These are phyloP conservation scores for Diglossa cyanea DNA, from an alignment of 2,797 vertebrate species.

Conservation along the genomic window DNA sequence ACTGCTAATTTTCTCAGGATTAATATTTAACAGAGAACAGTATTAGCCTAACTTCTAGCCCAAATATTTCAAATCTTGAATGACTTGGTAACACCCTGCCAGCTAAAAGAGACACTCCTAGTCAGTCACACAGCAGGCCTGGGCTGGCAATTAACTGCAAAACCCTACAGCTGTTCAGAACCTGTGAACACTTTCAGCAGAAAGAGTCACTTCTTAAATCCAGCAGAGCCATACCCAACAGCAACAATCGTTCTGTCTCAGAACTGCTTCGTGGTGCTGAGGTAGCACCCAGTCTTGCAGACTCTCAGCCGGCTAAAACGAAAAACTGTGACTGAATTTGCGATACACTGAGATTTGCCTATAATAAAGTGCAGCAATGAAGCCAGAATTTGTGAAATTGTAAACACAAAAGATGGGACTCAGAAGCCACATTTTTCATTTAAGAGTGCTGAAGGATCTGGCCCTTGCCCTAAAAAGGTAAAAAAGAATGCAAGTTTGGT, in stretches of 20 bases:
- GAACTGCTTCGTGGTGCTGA: background rate
- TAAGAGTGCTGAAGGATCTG: background rate
- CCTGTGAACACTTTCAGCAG: background rate
- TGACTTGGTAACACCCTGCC: background rate
- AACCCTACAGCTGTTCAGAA: background rate
- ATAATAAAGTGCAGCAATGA: background rate
- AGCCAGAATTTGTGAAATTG: background rate
- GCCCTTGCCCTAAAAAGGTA: background rate
- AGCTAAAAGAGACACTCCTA: background rate
- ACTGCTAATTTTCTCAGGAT: background rate
- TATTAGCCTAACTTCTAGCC: background rate
- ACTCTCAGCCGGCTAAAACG: background rate
- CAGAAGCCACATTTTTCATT: background rate
- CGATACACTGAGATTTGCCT: background rate
- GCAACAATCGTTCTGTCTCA: background rate
- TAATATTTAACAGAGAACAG: background rate
- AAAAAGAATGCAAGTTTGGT: background rate
- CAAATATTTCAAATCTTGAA: background rate
- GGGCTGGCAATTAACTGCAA: background rate
- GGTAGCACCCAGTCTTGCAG: background rate
- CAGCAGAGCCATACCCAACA: background rate
- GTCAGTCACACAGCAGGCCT: background rate
- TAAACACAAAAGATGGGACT: background rate
- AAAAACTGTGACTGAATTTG: background rate
- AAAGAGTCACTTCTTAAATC: background rate